These are phyloP conservation scores for Lochmaea crataegi DNA, from an alignment of 2,888 invertebrate genomes.

Conservation along the genomic window DNA sequence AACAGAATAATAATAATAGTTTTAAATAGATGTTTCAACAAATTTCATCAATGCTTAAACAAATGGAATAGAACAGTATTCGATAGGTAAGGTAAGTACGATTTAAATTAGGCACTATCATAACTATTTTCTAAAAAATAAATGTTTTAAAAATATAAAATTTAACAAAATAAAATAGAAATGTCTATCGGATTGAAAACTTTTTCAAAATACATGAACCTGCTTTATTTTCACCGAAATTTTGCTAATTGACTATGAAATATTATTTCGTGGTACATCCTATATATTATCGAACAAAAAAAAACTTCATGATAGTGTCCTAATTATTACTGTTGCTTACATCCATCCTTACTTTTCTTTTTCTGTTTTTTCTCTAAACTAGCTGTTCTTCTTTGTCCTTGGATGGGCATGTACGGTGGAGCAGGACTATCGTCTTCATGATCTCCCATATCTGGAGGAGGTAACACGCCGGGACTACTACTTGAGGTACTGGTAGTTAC, in stretches of 20 bases:
- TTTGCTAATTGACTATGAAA: too few relatives aligned
- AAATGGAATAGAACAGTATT: not conserved
- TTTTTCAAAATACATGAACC: too few relatives aligned
- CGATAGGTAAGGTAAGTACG: not conserved
- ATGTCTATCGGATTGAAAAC: too few relatives aligned
- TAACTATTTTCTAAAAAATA: not conserved
- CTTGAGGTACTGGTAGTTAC: slow-evolving; percentile 60
- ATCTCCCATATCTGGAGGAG: slow-evolving; percentile 43
- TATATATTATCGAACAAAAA: not conserved
- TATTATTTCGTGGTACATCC: too few relatives aligned
- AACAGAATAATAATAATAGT: not conserved
- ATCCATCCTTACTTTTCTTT: slow-evolving; percentile 60
- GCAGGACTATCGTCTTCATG: slow-evolving; percentile 68
- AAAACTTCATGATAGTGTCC: not conserved
- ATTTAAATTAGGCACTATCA: not conserved
- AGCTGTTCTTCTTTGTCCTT: slow-evolving; percentile 77
- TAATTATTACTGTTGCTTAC: slow-evolving; percentile 60
- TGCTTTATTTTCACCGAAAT: too few relatives aligned
- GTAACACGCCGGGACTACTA: slow-evolving; percentile 57
- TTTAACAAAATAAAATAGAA: not conserved
- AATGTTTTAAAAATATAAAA: not conserved
- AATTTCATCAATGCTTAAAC: not conserved
- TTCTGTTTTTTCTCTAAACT: slow-evolving; percentile 72
- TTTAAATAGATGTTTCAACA: not conserved
- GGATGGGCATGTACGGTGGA: slow-evolving; percentile 83